Base-by-base conservation (phyloP, 2,113 vertebrate species). In the Ochotona princeps region DNA sequence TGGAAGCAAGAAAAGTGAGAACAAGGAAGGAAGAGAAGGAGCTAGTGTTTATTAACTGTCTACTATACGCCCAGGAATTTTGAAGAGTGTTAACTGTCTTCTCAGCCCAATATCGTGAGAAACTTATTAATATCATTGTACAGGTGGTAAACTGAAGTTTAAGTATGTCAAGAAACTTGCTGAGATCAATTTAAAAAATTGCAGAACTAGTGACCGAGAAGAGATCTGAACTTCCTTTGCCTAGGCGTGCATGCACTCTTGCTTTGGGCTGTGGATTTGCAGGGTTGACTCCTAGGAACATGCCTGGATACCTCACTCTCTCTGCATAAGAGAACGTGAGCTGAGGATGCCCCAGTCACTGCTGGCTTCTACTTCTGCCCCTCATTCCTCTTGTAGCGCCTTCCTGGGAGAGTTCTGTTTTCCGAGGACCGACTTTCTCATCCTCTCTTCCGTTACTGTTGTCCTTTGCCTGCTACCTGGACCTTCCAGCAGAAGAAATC, bases 1-100 rank as follows among this genome's bases (percentile, higher is more conserved):
- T 44, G 28, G 25, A 17, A 88, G 94, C n/a, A 35, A 91, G 83
- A 6, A n/a, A 80, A 87, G 51, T 35, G 51, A 78, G 5, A 20
- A 10, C 3, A 25, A 66, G 20, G 23, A 69, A 85, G 13, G 66
- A 49, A 67, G 35, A 54, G 57, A 60, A 72, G 47, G n/a, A 88
- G n/a, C n/a, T 25, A 23, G 21, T 14, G 44, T n/a, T 18, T 13
- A 25, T 44, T 49, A 81, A 51, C 18, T 49, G n/a, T 7, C 61
- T 30, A 35, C 26, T 0, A 0, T 30, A 54, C 2, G 38, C 4
- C 30, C 8, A 8, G 23, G n/a, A 8, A 38, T 7, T 47, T 30
- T 78, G 21, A 14, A n/a, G 51, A 32, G 17, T 23, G 11, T 61
- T 61, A 75, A 60, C 25, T 57, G 25, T 18, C 20, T 30, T 38